phyloP scores from a whole-genome alignment of 2,888 invertebrate genomes.

The Oxyteleia sp. region DNA sequence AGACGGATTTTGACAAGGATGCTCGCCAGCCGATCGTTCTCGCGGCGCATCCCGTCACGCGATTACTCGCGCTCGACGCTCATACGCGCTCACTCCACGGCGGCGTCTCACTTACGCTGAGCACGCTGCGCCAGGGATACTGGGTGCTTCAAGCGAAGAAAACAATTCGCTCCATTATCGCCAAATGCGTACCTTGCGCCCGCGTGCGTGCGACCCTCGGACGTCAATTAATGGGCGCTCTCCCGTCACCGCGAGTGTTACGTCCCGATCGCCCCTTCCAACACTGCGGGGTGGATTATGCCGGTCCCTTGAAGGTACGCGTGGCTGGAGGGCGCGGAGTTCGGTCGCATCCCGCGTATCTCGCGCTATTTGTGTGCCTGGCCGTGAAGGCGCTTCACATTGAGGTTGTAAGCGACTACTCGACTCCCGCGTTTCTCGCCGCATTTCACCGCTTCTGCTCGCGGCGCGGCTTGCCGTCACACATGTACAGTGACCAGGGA shows the following conservation, averaged over 20 bases:
- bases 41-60: slow-evolving; percentile 9
- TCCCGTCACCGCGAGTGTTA: background rate
- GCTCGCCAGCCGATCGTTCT: slow-evolving; percentile 57
- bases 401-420: slow-evolving; percentile 39
- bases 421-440: slow-evolving; percentile 42
- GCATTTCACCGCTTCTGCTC: slow-evolving; percentile 49
- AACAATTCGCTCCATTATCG: slow-evolving; percentile 14
- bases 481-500: slow-evolving; percentile 50
- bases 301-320: slow-evolving; percentile 7
- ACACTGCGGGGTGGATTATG: background rate
- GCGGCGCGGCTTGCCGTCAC: slow-evolving; percentile 38
- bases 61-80: slow-evolving; percentile 7
- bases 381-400: slow-evolving; percentile 40
- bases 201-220: background rate
- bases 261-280: background rate
- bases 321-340: slow-evolving; percentile 30
- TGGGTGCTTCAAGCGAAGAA: slow-evolving; percentile 41
- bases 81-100: slow-evolving; percentile 55
- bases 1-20: slow-evolving; percentile 43
- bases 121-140: slow-evolving; percentile 26
- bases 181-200: slow-evolving; percentile 49
- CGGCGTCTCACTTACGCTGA: slow-evolving; percentile 42
- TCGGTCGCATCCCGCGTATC: slow-evolving; percentile 25
- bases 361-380: slow-evolving; percentile 52
- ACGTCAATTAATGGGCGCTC: background rate